Conservation (phyloP, 2,797 vertebrate species). For the Melanotaenia pygmaea region DNA sequence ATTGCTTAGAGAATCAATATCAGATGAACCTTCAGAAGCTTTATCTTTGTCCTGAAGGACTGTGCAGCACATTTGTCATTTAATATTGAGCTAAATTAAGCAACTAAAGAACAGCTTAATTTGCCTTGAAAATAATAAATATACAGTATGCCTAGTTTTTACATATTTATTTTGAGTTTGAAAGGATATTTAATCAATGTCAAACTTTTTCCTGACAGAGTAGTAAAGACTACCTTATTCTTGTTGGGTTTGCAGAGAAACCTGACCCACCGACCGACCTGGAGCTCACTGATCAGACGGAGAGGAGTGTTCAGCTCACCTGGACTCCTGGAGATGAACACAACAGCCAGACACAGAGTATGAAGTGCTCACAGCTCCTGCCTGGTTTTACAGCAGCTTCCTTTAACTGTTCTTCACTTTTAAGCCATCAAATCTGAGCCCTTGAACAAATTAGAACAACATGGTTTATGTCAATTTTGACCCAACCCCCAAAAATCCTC, state of each 20-base stretch:
- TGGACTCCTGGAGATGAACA: conserved; percentile 95
- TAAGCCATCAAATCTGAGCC: background rate
- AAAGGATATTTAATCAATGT: background rate
- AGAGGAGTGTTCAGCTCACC: conserved; percentile 89
- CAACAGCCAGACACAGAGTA: conserved; percentile 93
- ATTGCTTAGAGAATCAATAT: background rate
- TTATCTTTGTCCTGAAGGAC: background rate
- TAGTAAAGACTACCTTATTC: background rate
- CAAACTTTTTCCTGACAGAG: background rate
- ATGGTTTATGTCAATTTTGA: background rate
- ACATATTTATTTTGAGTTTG: background rate
- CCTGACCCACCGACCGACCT: conserved; percentile 92
- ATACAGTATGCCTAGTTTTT: background rate
- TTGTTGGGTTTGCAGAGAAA: conserved; percentile 79
- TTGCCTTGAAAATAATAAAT: background rate
- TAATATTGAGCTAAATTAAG: background rate
- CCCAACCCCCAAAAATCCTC: background rate
- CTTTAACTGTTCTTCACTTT: background rate
- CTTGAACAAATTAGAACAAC: background rate
- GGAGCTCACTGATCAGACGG: conserved; percentile 90
- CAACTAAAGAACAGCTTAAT: background rate
- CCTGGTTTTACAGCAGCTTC: background rate
- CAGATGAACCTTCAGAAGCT: background rate
- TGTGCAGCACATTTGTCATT: background rate
- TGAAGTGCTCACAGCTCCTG: conserved; percentile 22